Evolutionary conservation across 2,113 vertebrate genomes (phyloP), one percentile per base, ranked within the genome.

Genomic region (Bubalus kerabau): DNA sequence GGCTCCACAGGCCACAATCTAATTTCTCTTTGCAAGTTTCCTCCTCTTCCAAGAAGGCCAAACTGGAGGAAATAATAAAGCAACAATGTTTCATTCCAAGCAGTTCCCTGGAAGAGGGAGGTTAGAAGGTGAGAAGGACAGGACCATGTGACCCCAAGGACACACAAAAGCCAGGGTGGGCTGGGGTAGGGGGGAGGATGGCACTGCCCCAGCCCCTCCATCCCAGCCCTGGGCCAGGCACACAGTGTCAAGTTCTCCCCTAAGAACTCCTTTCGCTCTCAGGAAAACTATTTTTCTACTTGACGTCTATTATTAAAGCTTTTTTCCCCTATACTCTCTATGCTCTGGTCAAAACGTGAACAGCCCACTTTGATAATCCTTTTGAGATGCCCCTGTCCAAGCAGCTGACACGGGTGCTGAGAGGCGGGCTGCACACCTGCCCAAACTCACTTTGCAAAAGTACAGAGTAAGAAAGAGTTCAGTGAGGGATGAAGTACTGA

Each of bases 401-500:
- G 16, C 16, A 26, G 28, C 86, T 56, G 95, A 23, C 21, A 48
- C 54, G 21, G 30, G 82, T 1, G 3, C 62, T 14, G 0, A 7
- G 9, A 11, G 0, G 21, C 0, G 5, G 7, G 16, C 60, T 10
- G 7, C 7, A 13, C 32, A 64, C 57, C 57, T 28, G 40, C 24
- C 82, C n/a, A 32, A 56, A n/a, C 57, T 78, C 52, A 60, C 26
- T 57, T 60, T 7, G 15, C 60, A 32, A 6, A 3, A 11, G 30
- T 5, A 12, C 67, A 46, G 28, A 76, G 9, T 21, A 24, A 84
- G 40, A 74, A 71, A 83, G 24, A 2, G 24, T 8, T 3, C 21
- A 32, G 28, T 0, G 14, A 48, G 9, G n/a, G 6, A 56, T 28
- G 16, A 0, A 8, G 13, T 19, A 16, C 2, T 5, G 24, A 52